phyloP scores from a whole-genome alignment of 2,888 invertebrate species.

The Drosophila histrio region DNA sequence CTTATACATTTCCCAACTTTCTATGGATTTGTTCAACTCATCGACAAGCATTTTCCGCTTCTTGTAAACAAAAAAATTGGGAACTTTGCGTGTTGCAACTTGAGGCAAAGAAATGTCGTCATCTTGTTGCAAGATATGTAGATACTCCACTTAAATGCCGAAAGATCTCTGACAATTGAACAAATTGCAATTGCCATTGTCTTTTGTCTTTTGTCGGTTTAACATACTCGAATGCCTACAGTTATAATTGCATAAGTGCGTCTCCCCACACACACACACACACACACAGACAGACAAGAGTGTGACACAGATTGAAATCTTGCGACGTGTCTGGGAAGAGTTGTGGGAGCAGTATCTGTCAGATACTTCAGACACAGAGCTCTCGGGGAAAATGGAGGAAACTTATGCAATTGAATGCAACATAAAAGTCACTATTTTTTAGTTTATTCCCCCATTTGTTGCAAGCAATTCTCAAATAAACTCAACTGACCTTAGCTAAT shows the following conservation, averaged over 20 bases:
- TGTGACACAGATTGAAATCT: conserved; percentile 54
- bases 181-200: conserved; percentile 66
- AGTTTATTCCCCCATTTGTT: conserved; percentile 4
- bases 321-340: conserved; percentile 35
- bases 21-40: neutral
- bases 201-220: conserved; percentile 41
- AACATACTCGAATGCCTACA: conserved; percentile 64
- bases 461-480: conserved; percentile 3
- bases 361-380: conserved; percentile 38
- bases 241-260: conserved; percentile 76
- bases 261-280: conserved; percentile 23
- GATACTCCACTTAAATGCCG: conserved; percentile 50
- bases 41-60: neutral
- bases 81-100: conserved; percentile 38
- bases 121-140: conserved; percentile 26
- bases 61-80: conserved; percentile 5
- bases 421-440: conserved; percentile 28
- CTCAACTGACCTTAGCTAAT: conserved; percentile 61
- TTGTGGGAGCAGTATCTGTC: conserved; percentile 48
- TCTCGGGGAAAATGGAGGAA: neutral
- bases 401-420: conserved; percentile 42
- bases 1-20: neutral
- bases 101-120: conserved; percentile 23
- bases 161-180: conserved; percentile 61
- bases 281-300: conserved; percentile 1